A percentile compares a stretch with the other conserved stretches of the same genome.
Conservation (phyloP, 2,113 vertebrate species). For the Cyanocitta stelleri region DNA sequence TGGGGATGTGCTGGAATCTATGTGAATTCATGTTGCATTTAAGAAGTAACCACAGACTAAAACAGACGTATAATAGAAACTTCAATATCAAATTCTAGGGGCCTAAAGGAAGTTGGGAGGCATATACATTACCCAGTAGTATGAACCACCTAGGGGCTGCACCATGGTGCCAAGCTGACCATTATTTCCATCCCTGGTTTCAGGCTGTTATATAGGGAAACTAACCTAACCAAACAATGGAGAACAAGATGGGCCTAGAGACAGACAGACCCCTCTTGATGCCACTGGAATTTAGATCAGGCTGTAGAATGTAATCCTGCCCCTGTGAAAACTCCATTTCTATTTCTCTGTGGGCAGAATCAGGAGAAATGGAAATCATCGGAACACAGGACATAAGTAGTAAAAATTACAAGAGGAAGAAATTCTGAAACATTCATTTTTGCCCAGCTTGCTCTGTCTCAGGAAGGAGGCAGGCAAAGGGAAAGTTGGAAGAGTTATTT, state of each 20-base stretch:
- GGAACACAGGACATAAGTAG: background rate
- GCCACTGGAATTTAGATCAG: background rate
- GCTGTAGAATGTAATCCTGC: background rate
- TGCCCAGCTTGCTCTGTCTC: background rate
- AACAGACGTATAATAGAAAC: background rate
- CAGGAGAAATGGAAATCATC: background rate
- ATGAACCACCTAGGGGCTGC: background rate
- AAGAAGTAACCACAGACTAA: background rate
- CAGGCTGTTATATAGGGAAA: accelerated
- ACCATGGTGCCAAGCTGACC: background rate
- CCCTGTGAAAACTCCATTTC: background rate
- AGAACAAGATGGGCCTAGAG: background rate
- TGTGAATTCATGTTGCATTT: background rate
- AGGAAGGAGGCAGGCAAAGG: accelerated
- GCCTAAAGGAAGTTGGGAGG: background rate
- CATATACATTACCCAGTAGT: background rate
- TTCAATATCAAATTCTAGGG: background rate
- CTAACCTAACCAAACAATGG: accelerated
- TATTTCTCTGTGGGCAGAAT: background rate
- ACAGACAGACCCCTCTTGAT: background rate
- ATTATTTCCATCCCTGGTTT: background rate
- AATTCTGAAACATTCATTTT: background rate
- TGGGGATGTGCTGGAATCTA: background rate
- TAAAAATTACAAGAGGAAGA: background rate
- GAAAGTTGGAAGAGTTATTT: background rate